Evolutionary conservation across 2,888 invertebrate genomes (phyloP), one percentile per base, ranked within the genome.

Genomic region (Eurytoma adleriae): DNA sequence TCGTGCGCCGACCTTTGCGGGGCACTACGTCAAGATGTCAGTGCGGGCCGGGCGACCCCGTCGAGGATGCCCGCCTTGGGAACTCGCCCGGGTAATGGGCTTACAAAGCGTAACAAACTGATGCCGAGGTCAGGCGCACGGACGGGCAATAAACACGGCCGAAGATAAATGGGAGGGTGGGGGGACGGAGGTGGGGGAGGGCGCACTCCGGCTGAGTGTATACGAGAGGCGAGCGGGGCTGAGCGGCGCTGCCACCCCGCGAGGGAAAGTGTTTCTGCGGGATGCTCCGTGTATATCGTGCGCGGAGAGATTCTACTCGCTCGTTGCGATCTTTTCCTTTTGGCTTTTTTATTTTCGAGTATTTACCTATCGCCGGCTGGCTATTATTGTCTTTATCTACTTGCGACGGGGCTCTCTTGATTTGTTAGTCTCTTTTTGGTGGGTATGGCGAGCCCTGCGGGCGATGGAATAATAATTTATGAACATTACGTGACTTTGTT

Each of bases 21-120:
- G 87, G 89, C 88, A 90, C 89, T 90, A 90, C 90, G 89, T 90
- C 90, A 90, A 90, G 88, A 89, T 90, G 90, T 90, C 90, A 90
- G 90, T 86, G 71, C 20, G 61, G 56, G 52, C 14, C 24, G 59
- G 40, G 20, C 30, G 20, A 72, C 14, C 27, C 67, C 40, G 64
- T 54, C 52, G 24, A 67, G 50, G 72, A 66, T 78, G 62, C 52
- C 18, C 52, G 30, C 7, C 73, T 68, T 77, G 66, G 57, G 77
- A 78, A 78, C 77, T 77, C 59, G 69, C 16, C 40, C 87, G 85
- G 85, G 87, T 90, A 90, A 90, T 90, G 89, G 90, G 89, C 89
- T 90, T 89, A 90, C 90, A 90, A 90, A 90, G 90, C 90, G 89
- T 90, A 90, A 90, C 90, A 90, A 90, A 90, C 90, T 90, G 89